These are phyloP conservation scores for Heliocidaris tuberculata DNA, from an alignment of 35 echinoderm and acorn worm species.

Conservation along the genomic window DNA sequence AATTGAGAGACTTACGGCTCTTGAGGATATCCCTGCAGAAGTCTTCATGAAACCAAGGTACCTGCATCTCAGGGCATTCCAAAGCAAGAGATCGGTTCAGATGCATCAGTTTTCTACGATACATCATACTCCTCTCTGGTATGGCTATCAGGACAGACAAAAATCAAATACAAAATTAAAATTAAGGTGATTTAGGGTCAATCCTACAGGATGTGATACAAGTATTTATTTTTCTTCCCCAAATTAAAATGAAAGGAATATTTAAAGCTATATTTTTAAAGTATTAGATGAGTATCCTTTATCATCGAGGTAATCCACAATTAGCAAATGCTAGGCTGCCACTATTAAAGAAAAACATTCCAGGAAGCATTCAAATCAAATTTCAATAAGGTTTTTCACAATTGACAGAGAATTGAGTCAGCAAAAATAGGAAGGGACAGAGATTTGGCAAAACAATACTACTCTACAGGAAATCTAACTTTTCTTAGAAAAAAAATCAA, in stretches of 20 bases:
- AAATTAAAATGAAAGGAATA: neutral
- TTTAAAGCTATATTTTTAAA: neutral
- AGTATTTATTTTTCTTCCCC: neutral
- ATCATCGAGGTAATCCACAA: neutral
- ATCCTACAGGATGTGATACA: neutral
- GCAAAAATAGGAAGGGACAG: neutral
- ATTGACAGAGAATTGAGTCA: conserved; percentile 4
- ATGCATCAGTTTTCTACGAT: conserved; percentile 80
- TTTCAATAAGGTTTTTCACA: neutral
- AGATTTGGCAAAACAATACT: neutral
- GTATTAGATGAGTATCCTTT: neutral
- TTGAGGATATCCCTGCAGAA: conserved; percentile 76
- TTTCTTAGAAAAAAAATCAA: neutral
- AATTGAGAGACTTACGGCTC: conserved; percentile 66
- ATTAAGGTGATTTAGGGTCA: neutral
- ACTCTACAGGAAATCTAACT: neutral
- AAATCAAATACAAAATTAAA: neutral
- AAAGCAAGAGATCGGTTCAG: conserved; percentile 78
- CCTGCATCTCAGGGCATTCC: conserved; percentile 79
- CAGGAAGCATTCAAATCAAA: too few species aligned
- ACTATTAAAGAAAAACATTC: neutral
- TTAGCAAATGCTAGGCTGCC: neutral
- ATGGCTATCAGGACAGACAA: conserved; percentile 47
- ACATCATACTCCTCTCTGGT: conserved; percentile 64
- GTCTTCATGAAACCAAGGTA: conserved; percentile 96